These are phyloP conservation scores for Podarcis muralis DNA, from an alignment of 2,113 vertebrate genomes.

Conservation along the genomic window DNA sequence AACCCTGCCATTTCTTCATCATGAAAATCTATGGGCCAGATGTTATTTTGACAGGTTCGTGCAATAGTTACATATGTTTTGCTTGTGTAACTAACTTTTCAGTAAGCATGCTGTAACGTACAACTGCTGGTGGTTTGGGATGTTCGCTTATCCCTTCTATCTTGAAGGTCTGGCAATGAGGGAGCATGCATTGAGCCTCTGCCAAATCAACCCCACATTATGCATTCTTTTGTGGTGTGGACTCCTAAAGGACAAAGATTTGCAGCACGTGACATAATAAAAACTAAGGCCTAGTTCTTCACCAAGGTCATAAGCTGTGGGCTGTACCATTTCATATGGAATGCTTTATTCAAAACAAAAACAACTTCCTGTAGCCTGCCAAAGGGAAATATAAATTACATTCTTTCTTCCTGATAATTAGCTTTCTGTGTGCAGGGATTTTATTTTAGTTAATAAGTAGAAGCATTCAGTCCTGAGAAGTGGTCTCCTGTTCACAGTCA, in stretches of 20 bases:
- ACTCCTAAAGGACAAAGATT: neutral
- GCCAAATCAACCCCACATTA: neutral
- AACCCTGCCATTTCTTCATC: neutral
- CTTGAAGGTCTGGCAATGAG: conserved; percentile 2
- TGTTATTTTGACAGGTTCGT: conserved; percentile 4
- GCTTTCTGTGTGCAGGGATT: neutral
- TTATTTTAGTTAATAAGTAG: neutral
- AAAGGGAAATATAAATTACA: neutral
- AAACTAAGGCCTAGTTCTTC: neutral
- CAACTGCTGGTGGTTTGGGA: neutral
- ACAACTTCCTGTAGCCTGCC: neutral
- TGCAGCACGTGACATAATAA: neutral
- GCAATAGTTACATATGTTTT: neutral
- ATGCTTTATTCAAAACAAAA: neutral
- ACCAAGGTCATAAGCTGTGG: neutral
- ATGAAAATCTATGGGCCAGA: neutral
- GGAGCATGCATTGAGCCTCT: too few relatives aligned
- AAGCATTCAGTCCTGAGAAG: neutral
- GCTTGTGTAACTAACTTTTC: neutral
- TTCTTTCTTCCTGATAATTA: neutral
- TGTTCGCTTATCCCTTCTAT: neutral
- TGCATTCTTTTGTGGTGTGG: neutral
- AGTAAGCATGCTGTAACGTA: neutral
- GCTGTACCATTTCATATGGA: neutral
- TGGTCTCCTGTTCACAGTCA: neutral